Conservation (phyloP, 2,797 vertebrate genomes). For the Scarus forsteni region DNA sequence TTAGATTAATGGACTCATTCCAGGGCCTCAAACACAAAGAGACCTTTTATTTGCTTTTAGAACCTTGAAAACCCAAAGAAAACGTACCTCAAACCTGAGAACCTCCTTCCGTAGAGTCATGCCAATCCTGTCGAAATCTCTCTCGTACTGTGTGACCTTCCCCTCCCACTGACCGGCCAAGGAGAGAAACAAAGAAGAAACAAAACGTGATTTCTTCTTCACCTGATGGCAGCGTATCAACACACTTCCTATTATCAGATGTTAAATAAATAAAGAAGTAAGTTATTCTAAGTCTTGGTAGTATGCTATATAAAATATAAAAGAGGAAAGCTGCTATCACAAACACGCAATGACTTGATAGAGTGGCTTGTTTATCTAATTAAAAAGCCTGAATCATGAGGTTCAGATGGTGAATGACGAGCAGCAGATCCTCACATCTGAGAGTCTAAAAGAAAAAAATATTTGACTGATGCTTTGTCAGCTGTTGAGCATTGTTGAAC, state of each 20-base stretch:
- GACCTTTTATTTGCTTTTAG: neutral
- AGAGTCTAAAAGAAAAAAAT: neutral
- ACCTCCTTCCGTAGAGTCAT: constrained; percentile 93
- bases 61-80: neutral
- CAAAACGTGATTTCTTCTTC: too few relatives aligned
- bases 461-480: neutral
- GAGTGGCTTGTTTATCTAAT: too few relatives aligned
- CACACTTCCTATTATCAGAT: too few relatives aligned
- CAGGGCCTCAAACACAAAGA: neutral
- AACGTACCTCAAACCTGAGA: constrained; percentile 91
- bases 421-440: neutral
- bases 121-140: constrained; percentile 94
- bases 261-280: neutral
- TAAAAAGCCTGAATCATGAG: too few relatives aligned
- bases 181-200: constrained; percentile 22
- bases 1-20: too few relatives aligned
- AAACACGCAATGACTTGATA: too few relatives aligned
- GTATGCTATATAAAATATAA: too few relatives aligned
- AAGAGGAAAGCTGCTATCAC: too few relatives aligned
- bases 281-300: neutral
- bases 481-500: too few relatives aligned
- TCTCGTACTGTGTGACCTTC: constrained; percentile 92
- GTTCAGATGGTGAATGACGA: neutral
- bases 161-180: constrained; percentile 90
- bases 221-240: too few relatives aligned